Base-by-base conservation (phyloP, 2,113 vertebrate species). In the Chaetodon auriga region DNA sequence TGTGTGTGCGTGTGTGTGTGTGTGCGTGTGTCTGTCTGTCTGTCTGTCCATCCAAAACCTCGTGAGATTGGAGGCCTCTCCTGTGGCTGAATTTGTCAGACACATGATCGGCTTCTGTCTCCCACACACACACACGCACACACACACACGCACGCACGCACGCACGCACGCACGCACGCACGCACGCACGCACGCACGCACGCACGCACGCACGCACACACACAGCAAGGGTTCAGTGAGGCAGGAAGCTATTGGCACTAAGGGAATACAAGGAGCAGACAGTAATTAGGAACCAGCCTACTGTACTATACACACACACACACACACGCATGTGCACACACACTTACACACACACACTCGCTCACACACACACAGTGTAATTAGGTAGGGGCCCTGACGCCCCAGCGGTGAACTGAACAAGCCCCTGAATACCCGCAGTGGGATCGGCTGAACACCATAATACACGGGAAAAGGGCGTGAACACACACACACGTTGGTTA, bases 271-370 rank as follows among this genome's bases (percentile, higher is more conserved):
- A 96, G 97, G 96, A 97, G 97, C 96, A 97, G 96, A 97, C 97
- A 97, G 96, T 97, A 98, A 99, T 98, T 98, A 99, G 96, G 95
- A 96, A 96, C 95, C 97, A 96, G 97, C 96, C 96, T 97, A 97
- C 96, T 96, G 94, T 93, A 96, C 96, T 96, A 96, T 93, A 96
- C 62, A 75, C 60, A 43, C 80, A 78, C 60, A 43, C 80, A 78
- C 66, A 70, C 65, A 75, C 65, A 73, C 61, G 77, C 62, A 80
- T 68, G 70, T 71, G 70, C 55, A 69, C 69, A 68, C 75, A 57
- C 53, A 58, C 61, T 73, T 69, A 71, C 70, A 57, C 73, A 68
- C 76, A 74, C 63, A 79, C 74, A 15, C 85, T 78, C 81, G 62
- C 64, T 81, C 76, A 79, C 78, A 85, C 73, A 84, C 79, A 81